Conservation (phyloP, 2,888 invertebrate species). For the Pemphredon lugubris region DNA sequence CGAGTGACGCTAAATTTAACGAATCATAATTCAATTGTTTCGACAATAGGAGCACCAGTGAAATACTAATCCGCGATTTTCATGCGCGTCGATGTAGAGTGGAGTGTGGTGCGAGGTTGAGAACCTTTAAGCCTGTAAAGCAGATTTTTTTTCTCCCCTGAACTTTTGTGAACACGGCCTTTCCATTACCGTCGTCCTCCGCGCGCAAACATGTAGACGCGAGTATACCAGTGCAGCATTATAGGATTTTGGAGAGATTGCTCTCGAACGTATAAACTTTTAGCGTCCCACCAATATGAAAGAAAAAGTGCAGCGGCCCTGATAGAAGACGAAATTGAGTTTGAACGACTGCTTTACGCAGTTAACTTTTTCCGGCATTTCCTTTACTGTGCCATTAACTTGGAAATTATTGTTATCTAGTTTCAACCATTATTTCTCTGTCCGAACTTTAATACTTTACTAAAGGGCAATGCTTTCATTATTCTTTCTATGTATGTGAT, state of each 20-base stretch:
- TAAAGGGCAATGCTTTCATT: too few species aligned
- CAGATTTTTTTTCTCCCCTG: conserved; percentile 23
- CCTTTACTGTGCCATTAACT: too few species aligned
- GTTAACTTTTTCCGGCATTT: background rate
- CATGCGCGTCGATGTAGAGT: conserved; percentile 19
- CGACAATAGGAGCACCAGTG: too few species aligned
- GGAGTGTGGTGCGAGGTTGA: conserved; percentile 14
- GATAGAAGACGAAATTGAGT: conserved; percentile 4
- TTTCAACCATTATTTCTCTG: too few species aligned
- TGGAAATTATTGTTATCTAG: too few species aligned
- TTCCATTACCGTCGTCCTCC: conserved; percentile 50
- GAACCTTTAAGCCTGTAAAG: conserved; percentile 25
- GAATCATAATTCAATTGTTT: too few species aligned
- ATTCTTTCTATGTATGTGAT: too few species aligned
- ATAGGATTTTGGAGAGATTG: conserved; percentile 50
- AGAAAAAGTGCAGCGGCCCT: conserved; percentile 15
- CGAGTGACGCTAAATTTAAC: too few species aligned
- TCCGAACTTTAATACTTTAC: too few species aligned
- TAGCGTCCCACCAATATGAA: conserved; percentile 20
- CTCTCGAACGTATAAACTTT: conserved; percentile 47
- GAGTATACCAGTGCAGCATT: conserved; percentile 24
- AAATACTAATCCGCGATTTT: background rate
- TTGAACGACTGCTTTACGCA: background rate
- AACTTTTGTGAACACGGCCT: conserved; percentile 54
- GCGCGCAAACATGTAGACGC: conserved; percentile 20